These are phyloP conservation scores for Tachysurus fulvidraco DNA, from an alignment of 2,113 vertebrate genomes.

Conservation along the genomic window DNA sequence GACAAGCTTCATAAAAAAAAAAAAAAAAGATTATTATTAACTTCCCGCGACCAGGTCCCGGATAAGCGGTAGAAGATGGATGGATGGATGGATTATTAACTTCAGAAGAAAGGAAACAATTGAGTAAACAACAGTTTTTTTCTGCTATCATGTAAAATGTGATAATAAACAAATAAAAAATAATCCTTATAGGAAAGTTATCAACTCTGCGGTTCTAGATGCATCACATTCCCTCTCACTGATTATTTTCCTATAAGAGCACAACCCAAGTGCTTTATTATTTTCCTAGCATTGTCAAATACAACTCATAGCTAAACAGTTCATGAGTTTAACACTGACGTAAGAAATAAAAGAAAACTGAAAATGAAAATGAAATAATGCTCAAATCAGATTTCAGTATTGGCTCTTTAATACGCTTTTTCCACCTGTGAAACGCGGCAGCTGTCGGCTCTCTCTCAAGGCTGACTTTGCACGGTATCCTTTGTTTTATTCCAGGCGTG, in stretches of 20 bases:
- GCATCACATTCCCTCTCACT: not conserved
- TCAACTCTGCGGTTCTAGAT: not conserved
- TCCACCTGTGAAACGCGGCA: constrained; percentile 5
- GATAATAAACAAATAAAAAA: not conserved
- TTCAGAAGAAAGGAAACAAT: not conserved
- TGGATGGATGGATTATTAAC: too few species aligned
- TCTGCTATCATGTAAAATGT: not conserved
- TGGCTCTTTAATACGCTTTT: not conserved
- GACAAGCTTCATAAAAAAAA: not conserved
- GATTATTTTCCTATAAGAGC: not conserved
- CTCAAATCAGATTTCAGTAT: not conserved
- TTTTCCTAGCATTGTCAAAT: not conserved
- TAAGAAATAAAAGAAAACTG: not conserved
- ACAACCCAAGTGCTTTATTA: not conserved
- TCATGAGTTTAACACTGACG: not conserved
- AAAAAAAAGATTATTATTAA: not conserved
- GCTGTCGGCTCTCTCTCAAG: constrained; percentile 12
- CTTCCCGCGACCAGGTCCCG: too few species aligned
- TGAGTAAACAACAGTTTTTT: not conserved
- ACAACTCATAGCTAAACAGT: not conserved
- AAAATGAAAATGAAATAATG: not conserved
- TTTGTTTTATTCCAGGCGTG: constrained; percentile 36
- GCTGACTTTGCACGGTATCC: constrained; percentile 20
- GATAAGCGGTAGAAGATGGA: too few species aligned
- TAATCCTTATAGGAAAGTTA: not conserved